Percentiles rank a stretch among this genome's conserved stretches.
Conservation (phyloP, 1,140 invertebrate species). For the Plectus sambesii region DNA sequence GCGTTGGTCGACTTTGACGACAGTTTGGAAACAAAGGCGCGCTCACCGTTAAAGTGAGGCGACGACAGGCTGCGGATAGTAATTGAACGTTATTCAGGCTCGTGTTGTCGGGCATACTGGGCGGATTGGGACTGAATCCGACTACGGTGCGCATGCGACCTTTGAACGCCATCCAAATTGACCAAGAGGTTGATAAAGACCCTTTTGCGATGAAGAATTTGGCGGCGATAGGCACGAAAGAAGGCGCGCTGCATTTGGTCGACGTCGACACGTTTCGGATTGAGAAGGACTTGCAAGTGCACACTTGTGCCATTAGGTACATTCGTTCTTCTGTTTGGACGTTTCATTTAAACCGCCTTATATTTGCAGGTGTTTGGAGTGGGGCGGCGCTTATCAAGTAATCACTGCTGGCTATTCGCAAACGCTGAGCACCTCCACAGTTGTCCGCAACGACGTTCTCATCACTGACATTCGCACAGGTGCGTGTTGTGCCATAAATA, state of each 20-base stretch:
- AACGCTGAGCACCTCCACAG: constrained; percentile 19
- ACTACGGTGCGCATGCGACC: constrained; percentile 9
- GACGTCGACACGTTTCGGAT: constrained; percentile 22
- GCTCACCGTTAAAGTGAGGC: no score
- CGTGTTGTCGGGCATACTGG: no score
- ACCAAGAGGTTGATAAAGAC: constrained; percentile 1
- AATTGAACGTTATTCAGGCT: no score
- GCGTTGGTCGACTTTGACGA: no score
- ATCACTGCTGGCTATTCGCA: constrained; percentile 22
- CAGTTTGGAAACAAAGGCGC: no score
- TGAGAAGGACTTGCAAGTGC: constrained; percentile 21
- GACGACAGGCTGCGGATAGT: no score
- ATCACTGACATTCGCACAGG: constrained; percentile 23
- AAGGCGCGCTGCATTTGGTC: constrained; percentile 11
- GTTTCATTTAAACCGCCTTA: neutral
- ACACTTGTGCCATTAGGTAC: constrained; percentile 22
- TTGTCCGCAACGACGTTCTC: constrained; percentile 26
- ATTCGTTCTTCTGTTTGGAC: neutral
- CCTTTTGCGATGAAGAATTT: constrained; percentile 3
- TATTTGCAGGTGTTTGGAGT: constrained; percentile 21
- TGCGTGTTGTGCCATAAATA: no score
- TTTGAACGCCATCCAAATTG: constrained; percentile 5
- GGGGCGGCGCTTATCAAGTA: constrained; percentile 21
- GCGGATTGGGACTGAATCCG: constrained; percentile 2
- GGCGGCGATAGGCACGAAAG: constrained; percentile 2